Base-by-base conservation (phyloP, 2,113 vertebrate species). In the Tragelaphus imberbis region DNA sequence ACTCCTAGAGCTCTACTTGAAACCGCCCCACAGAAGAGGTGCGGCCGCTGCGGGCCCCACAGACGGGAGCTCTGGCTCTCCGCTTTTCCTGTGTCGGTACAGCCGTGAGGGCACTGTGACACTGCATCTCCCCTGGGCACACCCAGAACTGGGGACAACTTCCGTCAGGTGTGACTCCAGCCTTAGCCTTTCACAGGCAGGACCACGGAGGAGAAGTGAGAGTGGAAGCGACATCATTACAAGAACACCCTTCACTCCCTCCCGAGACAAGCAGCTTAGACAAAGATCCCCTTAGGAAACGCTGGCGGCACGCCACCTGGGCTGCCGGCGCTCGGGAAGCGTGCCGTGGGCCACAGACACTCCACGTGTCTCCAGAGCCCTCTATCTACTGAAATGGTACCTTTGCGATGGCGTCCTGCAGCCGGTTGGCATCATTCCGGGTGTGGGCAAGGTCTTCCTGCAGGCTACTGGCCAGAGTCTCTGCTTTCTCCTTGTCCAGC, bases 401-500 rank as follows among this genome's bases (percentile, higher is more conserved):
- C 99, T 99, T 99, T 80, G 98, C 99, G 86, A 99, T 98, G 87
- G 99, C 95, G 95, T 99, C 99, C 81, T 99, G 99, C 91, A 99
- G 92, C 9, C 99, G 98, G 44, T 98, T 98, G 95, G 99, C 99
- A 5, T 99, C 99, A 1, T 98, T 98, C 80, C 99, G 99, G 33
- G 99, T 99, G 91, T 99, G 99, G 7, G 99, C 99, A 95, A 99
- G 98, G 82, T 99, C 99, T 40, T 99, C 99, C 94, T 99, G 99
- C 94, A 99, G 98, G 91, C 99, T 98, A 0, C 98, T 98, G 30
- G 99, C 99, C 98, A 99, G 96, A 5, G 99, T 98, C 98, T 99
- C 99, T 2, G 99, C 99, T 94, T 99, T 99, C 75, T 99, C 99
- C 88, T 99, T 99, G 97, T 99, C 99, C 90, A 99, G 98, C 79